Evolutionary conservation across 2,888 invertebrate genomes (phyloP), one percentile per base, ranked within the genome.

Genomic region (Celastrina argiolus): DNA sequence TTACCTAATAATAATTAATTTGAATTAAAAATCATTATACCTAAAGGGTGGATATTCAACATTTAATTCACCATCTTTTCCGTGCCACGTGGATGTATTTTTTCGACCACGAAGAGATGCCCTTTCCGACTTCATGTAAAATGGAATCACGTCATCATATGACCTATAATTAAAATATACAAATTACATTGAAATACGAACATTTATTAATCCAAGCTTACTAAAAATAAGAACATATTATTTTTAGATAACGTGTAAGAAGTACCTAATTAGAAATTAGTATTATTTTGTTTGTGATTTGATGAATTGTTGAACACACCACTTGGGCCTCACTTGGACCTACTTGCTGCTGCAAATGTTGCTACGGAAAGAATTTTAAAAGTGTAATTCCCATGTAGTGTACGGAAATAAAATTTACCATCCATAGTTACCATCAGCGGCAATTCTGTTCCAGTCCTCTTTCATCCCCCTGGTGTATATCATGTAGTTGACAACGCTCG

Each of bases 401-500:
- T n/a, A n/a, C n/a, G n/a, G n/a, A 61, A 59, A 51, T 41, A 36
- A 7, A 14, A n/a, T 59, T 72, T 73, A 92, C 95, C 95, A 95
- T 45, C 95, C 95, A 22, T 90, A 85, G 74, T 95, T 95, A 0
- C 95, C 95, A 65, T 91, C 85, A 0, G 81, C 84, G 3, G 92
- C 93, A 92, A 95, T 95, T 63, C 88, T 79, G 74, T 95, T 93
- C 86, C 93, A 96, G 83, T 95, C 95, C 16, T 77, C 76, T 39
- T 91, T 91, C 71, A 93, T 87, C 0, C 95, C 95, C 70, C 95
- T 85, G 0, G 94, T 93, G 78, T 95, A 95, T 66, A 94, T 88
- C 93, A 93, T 92, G 76, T 91, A 92, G 76, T 93, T 93, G 68
- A 93, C 81, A 2, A 91, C 88, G 68, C 91, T 91, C n/a, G 81